A percentile compares a stretch with the other conserved stretches of the same genome.
These are phyloP conservation scores for Darevskia mixta DNA, from an alignment of 2,797 vertebrate species.

Conservation along the genomic window DNA sequence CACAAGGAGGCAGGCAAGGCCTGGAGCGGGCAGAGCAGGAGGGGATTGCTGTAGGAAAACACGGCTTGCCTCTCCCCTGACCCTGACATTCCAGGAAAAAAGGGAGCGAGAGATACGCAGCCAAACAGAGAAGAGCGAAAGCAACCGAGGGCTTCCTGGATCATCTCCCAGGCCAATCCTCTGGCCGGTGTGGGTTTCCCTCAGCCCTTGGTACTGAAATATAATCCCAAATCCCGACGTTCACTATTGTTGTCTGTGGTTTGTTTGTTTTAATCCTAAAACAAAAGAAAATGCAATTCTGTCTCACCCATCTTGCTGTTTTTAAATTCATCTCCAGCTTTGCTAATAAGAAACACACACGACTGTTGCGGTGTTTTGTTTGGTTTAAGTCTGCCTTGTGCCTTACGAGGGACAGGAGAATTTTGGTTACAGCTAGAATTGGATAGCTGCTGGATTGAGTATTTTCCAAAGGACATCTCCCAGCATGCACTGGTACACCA, in stretches of 20 bases:
- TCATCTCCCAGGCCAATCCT: neutral
- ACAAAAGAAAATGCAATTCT: neutral
- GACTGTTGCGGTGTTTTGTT: neutral
- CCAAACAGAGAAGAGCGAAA: neutral
- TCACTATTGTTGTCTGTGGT: neutral
- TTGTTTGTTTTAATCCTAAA: neutral
- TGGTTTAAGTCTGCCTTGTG: neutral
- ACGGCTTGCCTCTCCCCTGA: constrained; percentile 11
- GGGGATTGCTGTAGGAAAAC: neutral
- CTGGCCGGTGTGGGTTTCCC: neutral
- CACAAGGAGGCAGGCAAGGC: neutral
- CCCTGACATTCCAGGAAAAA: constrained; percentile 23
- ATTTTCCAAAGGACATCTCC: neutral
- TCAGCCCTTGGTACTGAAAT: neutral
- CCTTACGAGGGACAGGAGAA: neutral
- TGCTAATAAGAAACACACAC: neutral
- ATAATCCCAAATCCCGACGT: neutral
- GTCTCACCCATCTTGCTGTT: neutral
- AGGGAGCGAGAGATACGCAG: neutral
- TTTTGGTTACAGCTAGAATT: neutral
- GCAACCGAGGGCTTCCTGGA: neutral
- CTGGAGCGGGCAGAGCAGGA: neutral
- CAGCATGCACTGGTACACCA: neutral
- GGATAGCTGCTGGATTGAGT: no score
- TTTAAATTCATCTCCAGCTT: neutral